Evolutionary conservation across 1,140 invertebrate genomes (phyloP).

Genomic region (Drosophila ercepeae): DNA sequence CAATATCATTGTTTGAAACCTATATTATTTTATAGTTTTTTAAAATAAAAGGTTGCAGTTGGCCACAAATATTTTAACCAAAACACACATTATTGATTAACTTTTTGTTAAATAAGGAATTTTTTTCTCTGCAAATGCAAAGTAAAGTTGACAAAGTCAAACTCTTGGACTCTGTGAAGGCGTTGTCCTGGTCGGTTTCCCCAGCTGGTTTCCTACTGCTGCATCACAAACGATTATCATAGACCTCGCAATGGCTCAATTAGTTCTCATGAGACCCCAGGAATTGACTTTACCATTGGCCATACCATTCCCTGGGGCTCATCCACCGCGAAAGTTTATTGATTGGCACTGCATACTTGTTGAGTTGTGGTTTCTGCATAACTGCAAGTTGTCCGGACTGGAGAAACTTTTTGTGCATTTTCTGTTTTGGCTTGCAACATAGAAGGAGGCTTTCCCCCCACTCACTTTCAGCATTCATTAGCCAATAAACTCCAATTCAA

Average conservation of each 20-base stretch:
- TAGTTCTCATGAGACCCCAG: conserved; percentile 59
- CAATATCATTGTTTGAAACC: too few relatives aligned
- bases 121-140: conserved; percentile 3
- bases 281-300: conserved; percentile 15
- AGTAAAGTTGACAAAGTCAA: conserved; percentile 58
- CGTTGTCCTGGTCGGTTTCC: conserved; percentile 30
- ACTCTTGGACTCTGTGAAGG: conserved; percentile 41
- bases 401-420: conserved; percentile 31
- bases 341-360: conserved; percentile 59
- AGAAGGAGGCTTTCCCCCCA: conserved; percentile 18
- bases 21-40: too few relatives aligned
- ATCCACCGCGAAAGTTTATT: conserved; percentile 57
- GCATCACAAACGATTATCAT: conserved; percentile 74
- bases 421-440: conserved; percentile 4
- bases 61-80: too few relatives aligned
- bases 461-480: conserved; percentile 41
- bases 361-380: conserved; percentile 32
- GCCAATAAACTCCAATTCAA: conserved; percentile 25
- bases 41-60: too few relatives aligned
- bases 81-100: too few relatives aligned
- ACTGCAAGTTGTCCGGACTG: conserved; percentile 11
- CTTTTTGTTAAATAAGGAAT: too few relatives aligned
- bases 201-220: conserved; percentile 14
- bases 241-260: conserved; percentile 76
- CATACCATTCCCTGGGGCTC: conserved; percentile 27